Base-by-base conservation (phyloP, 2,888 invertebrate genomes). In the Priocnemis perturbator region DNA sequence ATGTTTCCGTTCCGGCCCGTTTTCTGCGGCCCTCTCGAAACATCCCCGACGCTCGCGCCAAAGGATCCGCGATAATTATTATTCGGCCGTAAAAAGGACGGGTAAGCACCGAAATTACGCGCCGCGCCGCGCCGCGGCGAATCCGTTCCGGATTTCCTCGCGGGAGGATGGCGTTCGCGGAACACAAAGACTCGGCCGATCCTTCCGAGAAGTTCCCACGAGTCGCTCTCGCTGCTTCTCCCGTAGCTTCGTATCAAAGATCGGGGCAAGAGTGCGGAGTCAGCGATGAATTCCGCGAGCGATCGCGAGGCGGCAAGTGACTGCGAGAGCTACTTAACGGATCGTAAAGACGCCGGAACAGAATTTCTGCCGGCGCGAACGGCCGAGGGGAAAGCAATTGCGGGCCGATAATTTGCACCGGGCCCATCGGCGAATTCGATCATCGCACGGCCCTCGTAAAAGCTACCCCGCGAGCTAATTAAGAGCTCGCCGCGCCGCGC, bases 1-100 rank as follows among this genome's bases (percentile, higher is more conserved):
- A 73, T 59, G 52, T 67, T 76, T 67, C 70, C 57, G 68, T 73
- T 76, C 63, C 72, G 64, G 60, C 61, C 23, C 47, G 59, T 70
- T 76, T 64, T 68, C 45, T 23, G 57, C 4, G 7, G 37, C 37
- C 37, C 37, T 11, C 37, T 37, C 37, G 37, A 37, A 37, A 11
- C 67, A 53, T 17, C 15, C 37, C 20, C 47, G 37, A 45, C 48
- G 56, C 62, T 37, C 37, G 37, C 37, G 37, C 37, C 37, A 11
- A 11, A 11, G 37, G 14, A 37, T 37, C 37, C 37, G 37, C 37
- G 37, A 37, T 37, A 37, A 37, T 37, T 37, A 37, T 11, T 1
- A 5, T 37, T 37, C 11, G 4, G 4, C 11, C 11, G 37, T 37
- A 37, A 37, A 37, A 37, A 37, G 7, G 1, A 37, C 37, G 37